Evolutionary conservation across 2,113 vertebrate genomes (phyloP), one percentile per base, ranked within the genome.

Genomic region (Stigmatopora argus): DNA sequence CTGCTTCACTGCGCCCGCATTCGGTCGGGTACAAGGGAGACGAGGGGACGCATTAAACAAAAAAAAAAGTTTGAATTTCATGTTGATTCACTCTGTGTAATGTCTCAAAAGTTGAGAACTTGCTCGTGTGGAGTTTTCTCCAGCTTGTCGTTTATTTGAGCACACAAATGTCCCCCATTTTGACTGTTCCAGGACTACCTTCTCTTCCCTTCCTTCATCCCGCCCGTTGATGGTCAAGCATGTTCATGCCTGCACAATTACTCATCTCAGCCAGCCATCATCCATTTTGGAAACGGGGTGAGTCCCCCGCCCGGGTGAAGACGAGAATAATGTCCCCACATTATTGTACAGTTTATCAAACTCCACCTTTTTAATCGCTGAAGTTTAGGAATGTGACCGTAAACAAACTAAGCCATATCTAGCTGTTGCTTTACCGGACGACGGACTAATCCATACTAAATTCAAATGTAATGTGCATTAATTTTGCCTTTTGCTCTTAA

Each of bases 321-420:
- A 66, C 69, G 46, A 49, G 72, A 53, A 61, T 69, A 52, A 67
- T 67, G 74, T 71, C 62, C 65, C 69, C 73, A 52, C 66, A 69
- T 66, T 68, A 68, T 31, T 67, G 60, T 73, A 65, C 65, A 57
- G 38, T 70, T 35, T 64, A 14, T 56, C 23, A 15, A 2, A 7
- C 57, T 75, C 45, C 68, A 19, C 44, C n/a, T 66, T 71, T 77
- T 34, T 66, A 31, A 65, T 78, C 70, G 58, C 67, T 78, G 60
- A 82, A 75, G 70, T 78, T 58, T 19, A 80, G 74, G 85, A 86
- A 82, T 85, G 85, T 89, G 81, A 83, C 26, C 18, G 72, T 69
- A 73, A 88, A 81, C 81, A 82, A 74, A 84, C 81, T 53, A 85
- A 89, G 85, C 85, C 87, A 88, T 87, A 89, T 82, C 77, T 77